phyloP scores from a whole-genome alignment of 2,888 invertebrate species.

The Megamerina dolium region DNA sequence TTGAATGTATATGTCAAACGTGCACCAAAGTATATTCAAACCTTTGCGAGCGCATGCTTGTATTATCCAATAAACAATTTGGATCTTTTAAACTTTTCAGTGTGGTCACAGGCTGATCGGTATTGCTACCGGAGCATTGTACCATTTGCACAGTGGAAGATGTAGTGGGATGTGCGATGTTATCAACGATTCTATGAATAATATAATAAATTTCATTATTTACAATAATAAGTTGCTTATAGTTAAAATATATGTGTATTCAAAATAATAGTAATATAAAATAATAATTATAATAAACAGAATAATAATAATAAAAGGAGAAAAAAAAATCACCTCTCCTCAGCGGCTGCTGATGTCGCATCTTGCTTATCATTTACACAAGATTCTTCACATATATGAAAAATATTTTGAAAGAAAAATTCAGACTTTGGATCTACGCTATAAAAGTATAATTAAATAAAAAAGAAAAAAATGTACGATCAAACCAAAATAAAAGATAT shows the following conservation, averaged over 20 bases:
- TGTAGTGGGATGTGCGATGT: too few species aligned
- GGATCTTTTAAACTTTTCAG: slow-evolving; percentile 56
- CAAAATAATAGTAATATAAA: neutral
- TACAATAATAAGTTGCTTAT: neutral
- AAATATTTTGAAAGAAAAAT: slow-evolving; percentile 62
- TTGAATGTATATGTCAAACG: neutral
- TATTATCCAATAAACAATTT: slow-evolving; percentile 45
- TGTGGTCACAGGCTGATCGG: slow-evolving; percentile 56
- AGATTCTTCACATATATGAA: slow-evolving; percentile 64
- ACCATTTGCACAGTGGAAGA: slow-evolving; percentile 57
- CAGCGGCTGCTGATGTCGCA: slow-evolving; percentile 25
- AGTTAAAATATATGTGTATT: neutral
- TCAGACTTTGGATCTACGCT: slow-evolving; percentile 63
- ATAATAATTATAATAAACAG: neutral
- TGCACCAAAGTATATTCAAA: slow-evolving; percentile 15
- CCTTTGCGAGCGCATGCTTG: slow-evolving; percentile 47
- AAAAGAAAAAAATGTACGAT: slow-evolving; percentile 5
- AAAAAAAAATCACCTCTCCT: slow-evolving; percentile 28
- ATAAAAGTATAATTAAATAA: slow-evolving; percentile 30
- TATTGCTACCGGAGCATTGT: slow-evolving; percentile 54
- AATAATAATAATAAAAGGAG: neutral
- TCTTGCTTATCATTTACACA: slow-evolving; percentile 24
- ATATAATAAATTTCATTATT: neutral
- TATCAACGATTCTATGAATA: neutral
- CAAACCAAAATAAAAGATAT: neutral